phyloP scores from a whole-genome alignment of 1,140 invertebrate species.

The Drosophila ananassae region DNA sequence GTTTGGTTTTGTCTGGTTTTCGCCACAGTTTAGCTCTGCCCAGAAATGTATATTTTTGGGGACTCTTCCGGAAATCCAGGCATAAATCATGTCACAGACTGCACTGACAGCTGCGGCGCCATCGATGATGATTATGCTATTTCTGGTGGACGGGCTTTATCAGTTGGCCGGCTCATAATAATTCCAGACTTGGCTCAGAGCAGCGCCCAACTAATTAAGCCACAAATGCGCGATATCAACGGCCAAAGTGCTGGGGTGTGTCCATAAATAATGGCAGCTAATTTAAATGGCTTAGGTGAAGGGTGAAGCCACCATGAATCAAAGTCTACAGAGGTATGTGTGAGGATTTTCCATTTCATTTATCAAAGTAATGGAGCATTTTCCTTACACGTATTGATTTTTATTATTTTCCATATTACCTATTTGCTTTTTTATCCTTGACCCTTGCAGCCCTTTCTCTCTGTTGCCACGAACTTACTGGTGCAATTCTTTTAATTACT shows the following conservation, averaged over 20 bases:
- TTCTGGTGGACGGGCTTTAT: conserved; percentile 18
- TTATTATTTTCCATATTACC: background rate
- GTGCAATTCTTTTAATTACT: background rate
- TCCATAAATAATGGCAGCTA: conserved; percentile 40
- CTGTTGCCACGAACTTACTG: background rate
- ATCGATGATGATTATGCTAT: conserved; percentile 39
- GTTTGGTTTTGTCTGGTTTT: conserved; percentile 46
- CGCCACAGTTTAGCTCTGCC: conserved; percentile 10
- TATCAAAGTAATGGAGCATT: background rate
- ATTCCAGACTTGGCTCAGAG: conserved; percentile 28
- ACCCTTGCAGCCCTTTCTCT: too few relatives aligned
- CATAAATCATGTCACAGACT: conserved; percentile 45
- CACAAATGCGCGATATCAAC: conserved; percentile 30
- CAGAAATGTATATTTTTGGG: conserved; percentile 36
- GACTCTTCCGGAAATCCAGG: conserved; percentile 6
- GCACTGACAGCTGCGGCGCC: conserved; percentile 49
- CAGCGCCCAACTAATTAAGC: conserved; percentile 58
- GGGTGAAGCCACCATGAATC: background rate
- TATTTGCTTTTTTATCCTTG: background rate
- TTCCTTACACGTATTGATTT: background rate
- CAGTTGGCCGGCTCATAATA: conserved; percentile 21
- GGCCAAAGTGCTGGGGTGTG: background rate
- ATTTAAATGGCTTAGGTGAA: conserved; percentile 26
- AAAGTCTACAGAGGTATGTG: background rate
- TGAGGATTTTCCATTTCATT: background rate